phyloP scores from a whole-genome alignment of 2,113 vertebrate species.

The Rattus rattus region DNA sequence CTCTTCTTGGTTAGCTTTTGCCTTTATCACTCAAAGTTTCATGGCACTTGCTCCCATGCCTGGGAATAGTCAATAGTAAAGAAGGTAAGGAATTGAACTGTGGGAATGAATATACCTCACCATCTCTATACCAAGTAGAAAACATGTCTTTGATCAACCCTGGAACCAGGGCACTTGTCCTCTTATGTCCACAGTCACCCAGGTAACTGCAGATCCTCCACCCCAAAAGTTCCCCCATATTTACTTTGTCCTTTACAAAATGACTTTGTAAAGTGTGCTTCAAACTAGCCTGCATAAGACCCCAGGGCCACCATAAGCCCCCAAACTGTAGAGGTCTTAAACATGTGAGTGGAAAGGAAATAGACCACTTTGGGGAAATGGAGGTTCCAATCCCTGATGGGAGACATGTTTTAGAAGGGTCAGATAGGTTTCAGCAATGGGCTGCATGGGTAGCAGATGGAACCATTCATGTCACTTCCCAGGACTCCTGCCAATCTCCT shows the following conservation, averaged over 20 bases:
- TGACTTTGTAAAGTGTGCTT: neutral
- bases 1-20: neutral
- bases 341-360: neutral
- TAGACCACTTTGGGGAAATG: neutral
- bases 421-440: neutral
- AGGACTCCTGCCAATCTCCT: neutral
- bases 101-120: neutral
- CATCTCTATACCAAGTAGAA: neutral
- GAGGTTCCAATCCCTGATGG: neutral
- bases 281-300: neutral
- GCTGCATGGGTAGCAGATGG: neutral
- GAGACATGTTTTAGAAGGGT: too few relatives aligned
- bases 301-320: neutral
- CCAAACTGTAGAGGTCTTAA: neutral
- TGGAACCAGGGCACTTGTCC: accelerated
- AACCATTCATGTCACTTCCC: neutral
- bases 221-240: neutral
- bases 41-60: neutral
- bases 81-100: neutral
- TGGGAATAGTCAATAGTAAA: neutral
- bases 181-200: neutral
- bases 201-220: neutral
- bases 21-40: neutral
- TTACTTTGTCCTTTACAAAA: neutral
- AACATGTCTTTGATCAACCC: neutral